Base-by-base conservation (phyloP, 1,140 invertebrate species). In the Phthorimaea operculella region DNA sequence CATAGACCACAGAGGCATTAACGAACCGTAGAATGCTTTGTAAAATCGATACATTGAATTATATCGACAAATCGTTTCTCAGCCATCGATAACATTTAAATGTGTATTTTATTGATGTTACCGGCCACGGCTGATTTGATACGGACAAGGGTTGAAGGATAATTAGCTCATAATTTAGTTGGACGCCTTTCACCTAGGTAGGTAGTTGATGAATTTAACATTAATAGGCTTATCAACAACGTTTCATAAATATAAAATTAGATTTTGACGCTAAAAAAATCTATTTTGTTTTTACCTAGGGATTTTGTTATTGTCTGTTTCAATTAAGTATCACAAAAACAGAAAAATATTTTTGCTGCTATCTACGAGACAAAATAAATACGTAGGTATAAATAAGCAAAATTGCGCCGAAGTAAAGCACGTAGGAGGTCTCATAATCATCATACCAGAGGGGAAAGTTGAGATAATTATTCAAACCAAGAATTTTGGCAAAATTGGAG, bases 31-130 rank as follows among this genome's bases (percentile, higher is more conserved):
- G n/a, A n/a, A n/a, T n/a, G n/a, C n/a, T n/a, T n/a, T 64, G 54
- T 49, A 18, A 15, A 36, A 51, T 63, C 48, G 63, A 65, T 39
- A 9, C 10, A 39, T 39, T 1, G 71, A 76, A 80, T 80, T 75
- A 80, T 76, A 68, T 71, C 69, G 68, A 76, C 76, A 72, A 76
- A 76, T 77, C 66, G 64, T 62, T 70, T 66, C 57, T 56, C 64
- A 55, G 63, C 63, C 57, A 76, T 75, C 66, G 59, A 58, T 72
- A 64, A 69, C 61, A 62, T 64, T 36, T n/a, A 6, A 39, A 54
- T 59, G 36, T 39, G 36, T 39, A 39, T 9, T 39, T 39, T 39
- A 39, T 39, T 39, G 36, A 39, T n/a, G 36, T n/a, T 39, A 12
- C 36, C 21, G 21, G 36, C 36, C n/a, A 10, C 8, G 36, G 36